Percentiles rank a stretch among this genome's conserved stretches.
phyloP scores from a whole-genome alignment of 2,113 vertebrate genomes.

The Ceyx margarethae region DNA sequence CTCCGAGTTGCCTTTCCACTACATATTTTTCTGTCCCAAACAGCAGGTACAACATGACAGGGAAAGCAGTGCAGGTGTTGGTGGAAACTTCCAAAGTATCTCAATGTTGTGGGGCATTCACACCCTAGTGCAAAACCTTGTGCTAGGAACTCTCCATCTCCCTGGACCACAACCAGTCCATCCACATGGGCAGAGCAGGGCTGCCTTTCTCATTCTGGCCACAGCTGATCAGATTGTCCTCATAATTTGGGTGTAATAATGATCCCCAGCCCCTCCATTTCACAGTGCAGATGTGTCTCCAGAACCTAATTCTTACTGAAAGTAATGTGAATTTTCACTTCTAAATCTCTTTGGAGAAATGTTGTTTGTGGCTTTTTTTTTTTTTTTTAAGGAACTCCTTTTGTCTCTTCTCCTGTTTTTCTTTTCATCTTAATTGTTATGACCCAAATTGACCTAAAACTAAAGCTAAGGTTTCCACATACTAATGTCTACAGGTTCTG shows the following conservation, averaged over 20 bases:
- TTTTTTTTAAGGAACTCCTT: background rate
- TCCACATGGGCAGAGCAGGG: background rate
- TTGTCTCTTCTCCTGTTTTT: background rate
- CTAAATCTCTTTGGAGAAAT: background rate
- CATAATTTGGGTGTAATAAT: background rate
- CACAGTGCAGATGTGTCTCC: rapidly evolving
- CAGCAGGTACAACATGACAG: background rate
- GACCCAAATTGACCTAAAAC: background rate
- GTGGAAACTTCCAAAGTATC: background rate
- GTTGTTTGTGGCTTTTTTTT: background rate
- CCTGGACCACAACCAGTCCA: background rate
- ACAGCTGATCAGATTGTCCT: background rate
- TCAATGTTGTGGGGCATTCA: background rate
- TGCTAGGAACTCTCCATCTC: background rate
- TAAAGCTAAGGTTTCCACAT: background rate
- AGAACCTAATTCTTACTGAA: background rate
- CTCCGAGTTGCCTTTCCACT: background rate
- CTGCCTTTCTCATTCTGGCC: background rate
- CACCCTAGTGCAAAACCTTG: background rate
- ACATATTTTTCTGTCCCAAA: background rate
- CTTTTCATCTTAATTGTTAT: background rate
- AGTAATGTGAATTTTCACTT: background rate
- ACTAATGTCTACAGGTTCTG: background rate
- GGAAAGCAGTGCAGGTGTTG: background rate
- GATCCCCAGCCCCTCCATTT: background rate